Evolutionary conservation across 1,140 invertebrate species (phyloP).

Genomic region (Cryptotermes secundus): DNA sequence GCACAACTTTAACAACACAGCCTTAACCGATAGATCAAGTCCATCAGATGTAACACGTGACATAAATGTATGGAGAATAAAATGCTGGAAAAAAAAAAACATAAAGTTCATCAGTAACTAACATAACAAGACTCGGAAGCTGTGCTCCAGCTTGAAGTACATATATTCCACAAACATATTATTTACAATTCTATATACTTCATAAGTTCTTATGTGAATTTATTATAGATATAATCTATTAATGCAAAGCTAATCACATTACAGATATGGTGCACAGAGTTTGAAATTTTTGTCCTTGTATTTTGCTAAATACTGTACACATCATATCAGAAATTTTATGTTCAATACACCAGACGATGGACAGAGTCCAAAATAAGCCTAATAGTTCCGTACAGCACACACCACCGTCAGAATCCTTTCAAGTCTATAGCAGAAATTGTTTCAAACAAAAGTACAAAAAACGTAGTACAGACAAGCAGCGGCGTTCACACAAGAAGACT

Average conservation of each 20-base stretch:
- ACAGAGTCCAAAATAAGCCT: too few species aligned
- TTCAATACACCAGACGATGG: too few species aligned
- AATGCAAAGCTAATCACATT: not conserved
- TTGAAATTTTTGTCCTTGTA: not conserved
- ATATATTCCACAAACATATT: not conserved
- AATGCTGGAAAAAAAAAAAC: conserved; percentile 37
- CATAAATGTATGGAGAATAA: conserved; percentile 39
- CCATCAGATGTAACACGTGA: conserved; percentile 33
- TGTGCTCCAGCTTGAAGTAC: not conserved
- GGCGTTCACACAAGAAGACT: too few species aligned
- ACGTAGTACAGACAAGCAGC: too few species aligned
- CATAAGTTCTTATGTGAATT: not conserved
- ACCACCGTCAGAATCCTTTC: too few species aligned
- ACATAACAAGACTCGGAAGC: not conserved
- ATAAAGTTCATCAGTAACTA: not conserved
- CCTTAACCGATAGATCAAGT: conserved; percentile 24
- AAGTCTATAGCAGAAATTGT: too few species aligned
- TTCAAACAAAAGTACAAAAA: too few species aligned
- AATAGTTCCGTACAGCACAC: too few species aligned
- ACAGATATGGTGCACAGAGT: not conserved
- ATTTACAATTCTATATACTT: not conserved
- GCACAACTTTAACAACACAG: conserved; percentile 41
- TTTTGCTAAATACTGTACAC: too few species aligned
- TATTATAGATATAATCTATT: not conserved
- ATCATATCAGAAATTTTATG: too few species aligned